These are phyloP conservation scores for Diploscapter pachys DNA, from an alignment of 1,140 invertebrate species.

Conservation along the genomic window DNA sequence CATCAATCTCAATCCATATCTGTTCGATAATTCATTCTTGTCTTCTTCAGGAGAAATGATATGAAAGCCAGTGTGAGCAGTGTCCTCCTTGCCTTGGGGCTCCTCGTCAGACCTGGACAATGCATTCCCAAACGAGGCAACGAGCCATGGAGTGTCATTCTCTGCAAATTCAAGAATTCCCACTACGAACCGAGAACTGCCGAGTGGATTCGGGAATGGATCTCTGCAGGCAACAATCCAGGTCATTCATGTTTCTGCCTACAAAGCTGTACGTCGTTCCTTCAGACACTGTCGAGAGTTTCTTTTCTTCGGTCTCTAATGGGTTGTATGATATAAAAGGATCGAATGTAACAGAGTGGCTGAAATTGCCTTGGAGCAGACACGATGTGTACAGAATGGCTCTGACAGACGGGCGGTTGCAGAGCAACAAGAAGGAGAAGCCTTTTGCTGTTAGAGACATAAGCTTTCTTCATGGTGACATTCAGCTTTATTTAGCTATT, in stretches of 20 bases:
- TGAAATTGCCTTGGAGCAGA: slow-evolving; percentile 47
- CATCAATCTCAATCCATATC: no score
- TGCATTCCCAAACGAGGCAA: slow-evolving; percentile 45
- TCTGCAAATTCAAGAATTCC: slow-evolving; percentile 52
- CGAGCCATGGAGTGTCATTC: slow-evolving; percentile 56
- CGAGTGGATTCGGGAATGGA: slow-evolving; percentile 50
- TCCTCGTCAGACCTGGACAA: slow-evolving; percentile 4
- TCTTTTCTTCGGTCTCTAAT: slow-evolving; percentile 49
- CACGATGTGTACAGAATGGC: slow-evolving; percentile 47
- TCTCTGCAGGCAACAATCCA: slow-evolving; percentile 38
- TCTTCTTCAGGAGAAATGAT: no score
- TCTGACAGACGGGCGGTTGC: slow-evolving; percentile 34
- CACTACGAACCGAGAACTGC: slow-evolving; percentile 43
- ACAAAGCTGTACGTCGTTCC: background rate
- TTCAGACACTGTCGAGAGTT: slow-evolving; percentile 51
- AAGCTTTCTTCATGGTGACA: no score
- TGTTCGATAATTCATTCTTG: no score
- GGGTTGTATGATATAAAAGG: slow-evolving; percentile 51
- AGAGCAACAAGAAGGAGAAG: slow-evolving; percentile 20
- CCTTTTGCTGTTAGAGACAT: slow-evolving; percentile 18
- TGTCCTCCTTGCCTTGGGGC: no score
- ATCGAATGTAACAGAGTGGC: slow-evolving; percentile 52
- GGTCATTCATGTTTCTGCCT: slow-evolving; percentile 10
- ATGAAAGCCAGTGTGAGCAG: no score
- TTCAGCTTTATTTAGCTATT: slow-evolving; percentile 25